Evolutionary conservation across 2,888 invertebrate species (phyloP), one percentile per base, ranked within the genome.

Genomic region (Sarcophaga subvicina): DNA sequence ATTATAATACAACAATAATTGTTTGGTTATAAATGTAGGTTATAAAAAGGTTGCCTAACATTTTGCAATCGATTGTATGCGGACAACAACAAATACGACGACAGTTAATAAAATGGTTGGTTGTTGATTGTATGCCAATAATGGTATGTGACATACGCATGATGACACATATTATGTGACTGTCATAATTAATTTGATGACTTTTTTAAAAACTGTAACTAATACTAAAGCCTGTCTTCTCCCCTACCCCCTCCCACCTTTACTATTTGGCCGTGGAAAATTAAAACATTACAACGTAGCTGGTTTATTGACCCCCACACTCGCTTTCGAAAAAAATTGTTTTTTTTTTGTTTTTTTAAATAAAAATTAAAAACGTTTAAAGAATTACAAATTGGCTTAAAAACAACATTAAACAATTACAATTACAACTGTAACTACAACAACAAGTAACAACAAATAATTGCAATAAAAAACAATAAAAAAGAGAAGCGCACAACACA

Each of bases 101-200:
- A 1, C 54, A 54, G 54, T 54, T 17, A 54, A 17, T 54, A 17
- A 14, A 54, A 54, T 54, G 0, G 14, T 25, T 25, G 4, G 27
- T 2, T 37, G 37, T 37, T 37, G 37, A 37, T 10, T 37, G 37
- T 37, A 5, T 5, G 37, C 37, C 37, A 37, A 37, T 37, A 37
- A 37, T 8, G 37, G 37, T 37, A 37, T 37, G 37, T 37, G 37
- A 37, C 37, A 37, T 10, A 37, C 37, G 37, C 54, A 60, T 72
- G 72, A 66, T 84, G 84, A 84, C 84, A 84, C 66, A 80, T 71
- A 79, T 84, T 71, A 84, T 84, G 84, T 71, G 80, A 59, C 37
- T 84, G 84, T 84, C 84, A 84, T 84, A 82, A 37, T 81, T 69
- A 78, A 81, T 81, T 69, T 12, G 14, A 54, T 54, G 5, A 69